A percentile compares a stretch with the other conserved stretches of the same genome.
Conservation (phyloP, 2,888 invertebrate genomes). For the Xestia c-nigrum region DNA sequence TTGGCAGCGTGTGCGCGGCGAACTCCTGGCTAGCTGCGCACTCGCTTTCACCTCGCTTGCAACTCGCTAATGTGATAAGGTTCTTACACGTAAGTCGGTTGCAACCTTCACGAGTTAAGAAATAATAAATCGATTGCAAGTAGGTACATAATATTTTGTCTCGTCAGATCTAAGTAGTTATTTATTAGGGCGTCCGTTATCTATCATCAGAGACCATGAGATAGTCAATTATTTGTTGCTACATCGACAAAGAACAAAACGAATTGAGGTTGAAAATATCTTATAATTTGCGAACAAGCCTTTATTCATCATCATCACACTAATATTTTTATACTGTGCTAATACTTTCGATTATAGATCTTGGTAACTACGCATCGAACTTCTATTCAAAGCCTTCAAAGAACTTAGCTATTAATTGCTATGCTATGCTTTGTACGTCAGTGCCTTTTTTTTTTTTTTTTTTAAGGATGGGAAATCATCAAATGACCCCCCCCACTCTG, state of each 20-base stretch:
- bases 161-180: neutral
- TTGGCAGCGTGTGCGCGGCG: too few species aligned
- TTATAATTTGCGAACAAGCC: conserved; percentile 14
- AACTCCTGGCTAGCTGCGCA: too few species aligned
- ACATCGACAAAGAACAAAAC: conserved; percentile 28
- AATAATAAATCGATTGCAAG: conserved; percentile 21
- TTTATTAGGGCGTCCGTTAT: conserved; percentile 6
- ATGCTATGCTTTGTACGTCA: neutral
- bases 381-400: neutral
- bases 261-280: conserved; percentile 18
- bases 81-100: neutral
- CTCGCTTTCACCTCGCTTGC: too few species aligned
- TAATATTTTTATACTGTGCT: neutral
- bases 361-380: neutral
- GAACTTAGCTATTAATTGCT: neutral
- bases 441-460: too few species aligned
- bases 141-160: conserved; percentile 19
- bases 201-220: neutral
- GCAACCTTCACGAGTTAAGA: conserved; percentile 30
- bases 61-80: too few species aligned
- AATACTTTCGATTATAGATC: neutral
- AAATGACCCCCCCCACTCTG: too few species aligned
- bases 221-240: conserved; percentile 32
- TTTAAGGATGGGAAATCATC: too few species aligned
- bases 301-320: neutral